Evolutionary conservation across 1,140 invertebrate species (phyloP).

Genomic region (Odontomachus brunneus): DNA sequence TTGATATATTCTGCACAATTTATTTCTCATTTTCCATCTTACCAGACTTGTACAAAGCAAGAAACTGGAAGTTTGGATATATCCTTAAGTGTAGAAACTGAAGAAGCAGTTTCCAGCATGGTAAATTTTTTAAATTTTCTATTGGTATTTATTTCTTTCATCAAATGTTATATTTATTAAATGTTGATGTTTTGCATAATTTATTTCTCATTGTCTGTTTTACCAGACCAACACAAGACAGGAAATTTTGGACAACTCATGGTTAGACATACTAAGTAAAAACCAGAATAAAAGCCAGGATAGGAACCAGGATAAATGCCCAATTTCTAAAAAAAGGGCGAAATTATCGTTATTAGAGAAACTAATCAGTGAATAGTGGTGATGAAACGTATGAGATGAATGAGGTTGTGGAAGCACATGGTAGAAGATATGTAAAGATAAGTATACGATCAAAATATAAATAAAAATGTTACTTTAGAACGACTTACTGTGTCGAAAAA

Average conservation of each 20-base stretch:
- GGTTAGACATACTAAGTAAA: no score
- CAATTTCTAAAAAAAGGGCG: conserved; percentile 2
- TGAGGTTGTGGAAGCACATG: not conserved
- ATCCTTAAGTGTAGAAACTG: no score
- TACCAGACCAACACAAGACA: conserved; percentile 10
- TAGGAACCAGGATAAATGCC: not conserved
- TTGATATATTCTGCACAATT: conserved; percentile 2
- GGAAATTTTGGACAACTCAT: no score
- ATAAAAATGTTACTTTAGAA: not conserved
- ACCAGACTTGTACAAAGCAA: not conserved
- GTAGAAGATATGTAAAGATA: not conserved
- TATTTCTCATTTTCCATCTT: not conserved
- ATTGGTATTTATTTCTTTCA: no score
- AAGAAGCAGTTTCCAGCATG: no score
- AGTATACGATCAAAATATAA: conserved; percentile 4
- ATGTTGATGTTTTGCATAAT: not conserved
- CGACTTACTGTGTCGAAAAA: no score
- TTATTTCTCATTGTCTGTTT: not conserved
- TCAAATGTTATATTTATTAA: not conserved
- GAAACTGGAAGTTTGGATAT: not conserved
- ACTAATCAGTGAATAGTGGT: not conserved
- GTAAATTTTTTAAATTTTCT: no score
- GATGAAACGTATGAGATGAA: not conserved
- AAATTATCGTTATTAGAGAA: not conserved
- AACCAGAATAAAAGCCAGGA: no score